Base-by-base conservation (phyloP, 2,797 vertebrate genomes). In the Thripadectes ignobilis region DNA sequence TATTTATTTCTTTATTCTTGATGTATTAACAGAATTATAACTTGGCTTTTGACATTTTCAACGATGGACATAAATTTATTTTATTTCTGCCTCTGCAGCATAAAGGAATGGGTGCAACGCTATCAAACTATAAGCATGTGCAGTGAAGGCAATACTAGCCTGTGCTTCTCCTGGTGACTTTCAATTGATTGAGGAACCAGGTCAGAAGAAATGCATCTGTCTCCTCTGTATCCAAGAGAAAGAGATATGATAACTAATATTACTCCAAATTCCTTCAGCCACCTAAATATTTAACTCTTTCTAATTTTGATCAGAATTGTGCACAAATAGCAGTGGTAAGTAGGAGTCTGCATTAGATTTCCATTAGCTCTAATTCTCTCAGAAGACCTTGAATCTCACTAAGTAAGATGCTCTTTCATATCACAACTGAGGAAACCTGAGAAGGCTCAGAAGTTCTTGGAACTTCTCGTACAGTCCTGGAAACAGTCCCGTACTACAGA, bases 291-390 rank as follows among this genome's bases (percentile, higher is more conserved):
- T 68, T 20, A 69, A 51, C 36, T 63, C 24, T 69, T 92, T 41
- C 1, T 0, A 38, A 67, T 80, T 85, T 79, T 57, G 5, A 10
- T 49, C 63, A 29, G 58, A 83, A 61, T 68, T 59, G 71, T 11
- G 12, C 4, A 21, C 8, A 32, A 9, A 32, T 0, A 0, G 6
- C 20, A 69, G 22, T 32, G 23, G 18, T 61, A 85, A 80, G 27
- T 20, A 76, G 10, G 58, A 83, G 9, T 18, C 26, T 73, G 17
- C 32, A 27, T 67, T 63, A 76, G 32, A 74, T 85, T 89, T 65
- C 63, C 18, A 24, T 66, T 57, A 78, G 23, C 34, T 61, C 10
- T 41, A 59, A 84, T 66, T 73, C 43, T 24, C 26, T 48, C 8
- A 2, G 65, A 76, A 62, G 39, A 59, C 23, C 9, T 73, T 49